phyloP scores from a whole-genome alignment of 2,113 vertebrate genomes.

The Cynocephalus volans region DNA sequence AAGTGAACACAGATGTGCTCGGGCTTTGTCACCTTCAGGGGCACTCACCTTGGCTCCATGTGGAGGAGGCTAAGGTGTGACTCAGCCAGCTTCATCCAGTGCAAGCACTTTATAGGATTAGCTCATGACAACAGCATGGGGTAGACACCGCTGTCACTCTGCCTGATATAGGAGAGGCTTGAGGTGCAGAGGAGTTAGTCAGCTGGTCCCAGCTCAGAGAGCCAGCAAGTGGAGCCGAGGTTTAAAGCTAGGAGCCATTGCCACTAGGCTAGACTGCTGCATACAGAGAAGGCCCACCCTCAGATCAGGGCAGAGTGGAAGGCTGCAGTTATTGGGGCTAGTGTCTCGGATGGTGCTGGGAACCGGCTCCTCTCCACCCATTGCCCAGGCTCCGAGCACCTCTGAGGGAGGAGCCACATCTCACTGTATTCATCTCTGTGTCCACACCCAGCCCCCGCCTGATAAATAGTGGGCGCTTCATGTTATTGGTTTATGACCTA shows the following conservation, averaged over 20 bases:
- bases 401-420: neutral
- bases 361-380: neutral
- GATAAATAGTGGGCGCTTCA: neutral
- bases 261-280: neutral
- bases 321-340: fast-evolving
- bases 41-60: neutral
- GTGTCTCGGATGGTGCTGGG: neutral
- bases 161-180: neutral
- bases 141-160: neutral
- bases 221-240: neutral
- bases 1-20: neutral
- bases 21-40: neutral
- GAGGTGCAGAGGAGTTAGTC: neutral
- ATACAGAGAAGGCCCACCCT: fast-evolving
- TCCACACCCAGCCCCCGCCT: neutral
- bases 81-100: neutral
- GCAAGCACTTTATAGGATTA: neutral
- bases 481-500: neutral
- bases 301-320: fast-evolving
- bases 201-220: neutral
- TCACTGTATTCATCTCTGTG: neutral
- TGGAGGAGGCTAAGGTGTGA: neutral
- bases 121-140: neutral
- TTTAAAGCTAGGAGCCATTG: neutral
- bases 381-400: neutral